Evolutionary conservation across 1,140 invertebrate species (phyloP), one percentile per base, ranked within the genome.

Genomic region (Liolophura sinensis): DNA sequence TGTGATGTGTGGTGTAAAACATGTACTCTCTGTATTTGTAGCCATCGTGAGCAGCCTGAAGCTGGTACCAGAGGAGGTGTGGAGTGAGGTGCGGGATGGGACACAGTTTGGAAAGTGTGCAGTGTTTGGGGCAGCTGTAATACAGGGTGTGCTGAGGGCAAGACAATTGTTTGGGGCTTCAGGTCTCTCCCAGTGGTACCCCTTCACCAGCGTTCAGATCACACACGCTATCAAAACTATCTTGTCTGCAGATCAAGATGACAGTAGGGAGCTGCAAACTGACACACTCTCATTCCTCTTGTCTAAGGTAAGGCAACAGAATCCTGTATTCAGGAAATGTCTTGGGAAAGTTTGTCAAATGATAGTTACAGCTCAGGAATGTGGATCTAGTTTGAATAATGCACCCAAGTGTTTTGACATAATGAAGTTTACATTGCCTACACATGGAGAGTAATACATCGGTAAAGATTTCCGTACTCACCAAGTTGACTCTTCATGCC

Each of bases 131-230:
- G 57, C 80, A 14, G 73, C 72, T 50, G 69, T 83, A 25, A 75
- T 81, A 24, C 78, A 81, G 51, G 74, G 76, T 5, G 67, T 78
- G 48, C 67, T 83, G 40, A 58, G 67, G 27, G 72, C 78, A 5
- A 62, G 79, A 6, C 79, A 82, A 60, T 63, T 81, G 66, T 82
- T 81, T 66, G 82, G 79, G 50, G 70, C 74, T 48, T 73, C 76
- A 27, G 81, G 80, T 15, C 67, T 82, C 14, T 75, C 67, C 48
- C 78, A 79, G 64, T 82, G 74, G 75, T 82, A 79, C 61, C 79
- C 81, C 12, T 75, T 81, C 58, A 72, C 69, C 18, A 58, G 56
- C 0, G 71, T 73, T 20, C 79, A 82, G 67, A 73, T 80, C 5
- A 60, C 67, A 48, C 74, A 78, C 48, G 75, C 74, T 54, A 65